Conservation (phyloP, 2,797 vertebrate genomes). For the Carapus acus region DNA sequence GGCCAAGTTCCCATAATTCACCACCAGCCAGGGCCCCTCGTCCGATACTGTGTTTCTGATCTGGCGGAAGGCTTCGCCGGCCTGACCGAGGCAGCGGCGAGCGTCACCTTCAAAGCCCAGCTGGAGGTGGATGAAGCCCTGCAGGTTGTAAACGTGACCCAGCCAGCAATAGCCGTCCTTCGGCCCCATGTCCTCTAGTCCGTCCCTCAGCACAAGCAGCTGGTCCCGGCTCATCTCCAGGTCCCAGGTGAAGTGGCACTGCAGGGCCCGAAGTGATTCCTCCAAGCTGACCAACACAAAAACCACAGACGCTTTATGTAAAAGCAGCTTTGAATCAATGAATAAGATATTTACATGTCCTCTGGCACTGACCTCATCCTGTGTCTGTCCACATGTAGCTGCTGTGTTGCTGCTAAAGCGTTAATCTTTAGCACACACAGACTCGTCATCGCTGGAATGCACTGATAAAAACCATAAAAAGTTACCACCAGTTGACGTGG, state of each 20-base stretch:
- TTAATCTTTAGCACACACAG: no score
- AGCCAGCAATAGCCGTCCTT: slow-evolving; percentile 53
- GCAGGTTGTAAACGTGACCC: slow-evolving; percentile 63
- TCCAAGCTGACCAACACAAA: slow-evolving; percentile 11
- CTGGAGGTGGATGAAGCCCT: slow-evolving; percentile 42
- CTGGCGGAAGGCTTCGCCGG: slow-evolving; percentile 52
- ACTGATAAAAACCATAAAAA: no score
- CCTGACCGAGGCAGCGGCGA: slow-evolving; percentile 31
- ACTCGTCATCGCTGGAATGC: no score
- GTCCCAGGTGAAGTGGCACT: slow-evolving; percentile 65
- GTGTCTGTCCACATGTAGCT: no score
- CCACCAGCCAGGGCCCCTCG: slow-evolving; percentile 59
- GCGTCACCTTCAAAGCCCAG: slow-evolving; percentile 17
- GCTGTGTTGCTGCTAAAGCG: no score
- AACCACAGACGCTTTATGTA: no score
- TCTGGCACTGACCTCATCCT: no score
- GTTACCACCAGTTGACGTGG: no score
- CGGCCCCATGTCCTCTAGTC: slow-evolving; percentile 49
- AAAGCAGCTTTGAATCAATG: no score
- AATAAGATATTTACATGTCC: no score
- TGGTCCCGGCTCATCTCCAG: slow-evolving; percentile 1
- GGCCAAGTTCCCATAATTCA: slow-evolving; percentile 59
- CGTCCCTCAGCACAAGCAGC: slow-evolving; percentile 19
- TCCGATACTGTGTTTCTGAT: slow-evolving; percentile 40
- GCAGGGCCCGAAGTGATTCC: slow-evolving; percentile 36